Evolutionary conservation across 23 tunicate species (phyloP), one percentile per base, ranked within the genome.

Genomic region (Halocynthia aurantium): DNA sequence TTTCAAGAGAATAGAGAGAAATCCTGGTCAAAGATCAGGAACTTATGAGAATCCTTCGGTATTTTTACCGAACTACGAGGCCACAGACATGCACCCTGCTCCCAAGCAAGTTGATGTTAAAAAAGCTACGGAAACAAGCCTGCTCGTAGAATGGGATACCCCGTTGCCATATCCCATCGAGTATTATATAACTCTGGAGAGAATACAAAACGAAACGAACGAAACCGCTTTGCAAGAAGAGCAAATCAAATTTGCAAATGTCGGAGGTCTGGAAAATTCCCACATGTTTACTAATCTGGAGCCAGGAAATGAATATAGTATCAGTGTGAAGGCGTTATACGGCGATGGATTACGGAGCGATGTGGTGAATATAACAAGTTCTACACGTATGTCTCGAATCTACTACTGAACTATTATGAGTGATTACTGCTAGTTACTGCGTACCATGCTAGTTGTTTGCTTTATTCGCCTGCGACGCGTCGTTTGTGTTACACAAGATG

Each of bases 321-420:
- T 65, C 22, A 65, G 6, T 49, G 17, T 65, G 5, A 20, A 20
- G 22, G 70, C 70, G 10, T 65, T 65, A 65, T 65, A 65, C 31
- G 70, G 50, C 31, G 70, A 65, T 6, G 70, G 70, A 5, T 44
- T 65, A 15, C 22, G 31, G 31, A 65, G 70, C 70, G 31, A 15
- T 15, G 31, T 49, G 70, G 70, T 65, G 70, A 65, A 65, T 49
- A 65, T 65, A 5, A 20, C 70, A 20, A 49, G 50, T 65, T 49
- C 31, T 49, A 65, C 70, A 65, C 31, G 70, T 65, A 65, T 65
- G 70, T 65, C 70, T 20, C 5, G 31, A 65, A 20, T 65, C 9
- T 65, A 40, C 22, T 10, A 5, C 70, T 65, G 22, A 49, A 6
- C 31, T 65, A 31, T 31, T 31, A 31, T 31, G 44, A 31, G 44